A percentile compares a stretch with the other conserved stretches of the same genome.
phyloP scores from a whole-genome alignment of 1,140 invertebrate species.

The Lepidostoma basale region DNA sequence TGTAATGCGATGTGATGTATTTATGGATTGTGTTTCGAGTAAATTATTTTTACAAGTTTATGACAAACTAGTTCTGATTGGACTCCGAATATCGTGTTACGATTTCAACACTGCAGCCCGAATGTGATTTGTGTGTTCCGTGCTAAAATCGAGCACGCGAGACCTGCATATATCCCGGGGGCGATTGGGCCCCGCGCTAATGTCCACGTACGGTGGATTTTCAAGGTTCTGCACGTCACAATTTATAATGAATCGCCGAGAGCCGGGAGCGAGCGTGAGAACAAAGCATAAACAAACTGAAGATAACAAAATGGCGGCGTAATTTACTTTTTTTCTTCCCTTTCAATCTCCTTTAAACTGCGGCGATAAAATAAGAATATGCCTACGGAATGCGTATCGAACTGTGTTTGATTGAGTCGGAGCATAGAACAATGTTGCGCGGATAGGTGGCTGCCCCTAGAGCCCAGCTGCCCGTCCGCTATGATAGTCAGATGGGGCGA shows the following conservation, averaged over 20 bases:
- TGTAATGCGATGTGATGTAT: too few species aligned
- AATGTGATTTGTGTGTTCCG: not conserved
- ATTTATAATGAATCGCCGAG: constrained; percentile 2
- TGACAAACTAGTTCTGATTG: not conserved
- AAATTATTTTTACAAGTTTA: too few species aligned
- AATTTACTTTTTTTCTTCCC: constrained; percentile 18
- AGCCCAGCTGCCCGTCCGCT: too few species aligned
- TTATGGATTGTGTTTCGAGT: too few species aligned
- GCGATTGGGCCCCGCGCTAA: not conserved
- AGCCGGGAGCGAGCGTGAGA: constrained; percentile 30
- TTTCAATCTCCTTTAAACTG: constrained; percentile 27
- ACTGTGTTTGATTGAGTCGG: constrained; percentile 38
- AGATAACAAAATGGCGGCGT: constrained; percentile 28
- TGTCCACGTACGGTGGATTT: constrained; percentile 9
- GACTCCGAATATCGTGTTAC: not conserved
- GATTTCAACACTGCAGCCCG: constrained; percentile 6
- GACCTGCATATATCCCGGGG: not conserved
- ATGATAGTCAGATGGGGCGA: too few species aligned
- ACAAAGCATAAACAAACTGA: constrained; percentile 28
- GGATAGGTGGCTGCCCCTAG: too few species aligned
- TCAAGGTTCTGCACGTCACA: constrained; percentile 17
- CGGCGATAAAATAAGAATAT: constrained; percentile 36
- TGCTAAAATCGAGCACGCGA: constrained; percentile 1
- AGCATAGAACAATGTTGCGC: not conserved
- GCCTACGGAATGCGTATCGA: constrained; percentile 44